Base-by-base conservation (phyloP, 2,797 vertebrate genomes). In the Fringilla coelebs region DNA sequence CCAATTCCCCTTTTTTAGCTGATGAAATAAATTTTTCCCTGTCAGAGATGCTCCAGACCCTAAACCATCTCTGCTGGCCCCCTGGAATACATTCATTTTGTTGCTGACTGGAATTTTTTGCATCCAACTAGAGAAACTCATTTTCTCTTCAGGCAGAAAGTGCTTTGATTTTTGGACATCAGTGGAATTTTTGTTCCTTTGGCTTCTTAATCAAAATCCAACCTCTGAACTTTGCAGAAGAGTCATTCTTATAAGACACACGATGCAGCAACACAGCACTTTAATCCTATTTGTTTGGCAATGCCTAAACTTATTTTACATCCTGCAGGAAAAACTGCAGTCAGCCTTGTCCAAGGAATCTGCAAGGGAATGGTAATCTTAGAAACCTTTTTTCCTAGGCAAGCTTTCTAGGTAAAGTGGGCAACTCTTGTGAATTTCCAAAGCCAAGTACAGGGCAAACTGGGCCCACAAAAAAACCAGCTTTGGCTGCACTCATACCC, bases 261-360 rank as follows among this genome's bases (percentile, higher is more conserved):
- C 0, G 0, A 52, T 48, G 13, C 13, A 73, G 54, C 2, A 1
- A 1, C 25, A 34, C 8, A 34, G 13, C 21, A 24, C 13, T 20
- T 63, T 48, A 78, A 40, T 48, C 28, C 10, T 29, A 9, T 67
- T 77, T 58, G 5, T 52, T 28, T 74, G 43, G 28, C 8, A 14
- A 25, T 48, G 10, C 9, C 48, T 62, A 49, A 58, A 29, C 6
- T 70, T 66, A 15, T 49, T 83, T 74, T 43, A 43, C 28, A 43
- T 67, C 36, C 66, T 66, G 29, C 43, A 60, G 60, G 29, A 34
- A 85, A 79, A 76, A 73, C 18, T 57, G 14, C 57, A 86, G 32
- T 19, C 43, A 62, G 19, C 18, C 19, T 70, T 66, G 11, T 46
- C 17, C 1, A 2, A 71, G 48, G 19, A 70, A 66, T 11, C 21